Evolutionary conservation across 1,140 invertebrate species (phyloP).

Genomic region (Lethrus apterus): DNA sequence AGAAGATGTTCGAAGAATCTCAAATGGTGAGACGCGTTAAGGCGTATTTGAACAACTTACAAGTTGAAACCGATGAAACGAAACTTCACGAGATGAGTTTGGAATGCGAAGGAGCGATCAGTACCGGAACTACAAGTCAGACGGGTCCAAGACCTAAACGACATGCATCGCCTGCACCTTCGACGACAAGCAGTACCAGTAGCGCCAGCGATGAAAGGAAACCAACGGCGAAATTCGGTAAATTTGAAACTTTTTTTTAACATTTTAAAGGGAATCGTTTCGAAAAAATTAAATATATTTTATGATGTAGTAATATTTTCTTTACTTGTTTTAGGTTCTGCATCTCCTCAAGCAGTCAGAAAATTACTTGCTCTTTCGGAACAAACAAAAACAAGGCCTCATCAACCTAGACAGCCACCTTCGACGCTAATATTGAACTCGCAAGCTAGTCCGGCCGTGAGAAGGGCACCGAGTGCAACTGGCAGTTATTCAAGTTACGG

Average conservation of each 20-base stretch:
- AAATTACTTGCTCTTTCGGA: conserved; percentile 86
- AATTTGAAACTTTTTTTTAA: no score
- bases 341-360: conserved; percentile 90
- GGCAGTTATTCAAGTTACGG: conserved; percentile 41
- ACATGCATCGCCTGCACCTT: conserved; percentile 80
- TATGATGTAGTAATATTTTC: no score
- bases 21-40: conserved; percentile 96
- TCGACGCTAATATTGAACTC: conserved; percentile 46
- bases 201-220: conserved; percentile 75
- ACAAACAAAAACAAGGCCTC: conserved; percentile 77
- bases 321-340: conserved; percentile 65
- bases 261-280: no score
- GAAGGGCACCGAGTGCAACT: conserved; percentile 40
- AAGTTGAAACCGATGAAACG: conserved; percentile 87
- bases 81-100: conserved; percentile 80
- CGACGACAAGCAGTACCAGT: conserved; percentile 82
- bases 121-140: conserved; percentile 39
- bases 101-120: conserved; percentile 67
- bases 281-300: no score
- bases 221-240: conserved; percentile 58
- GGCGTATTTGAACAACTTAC: conserved; percentile 88
- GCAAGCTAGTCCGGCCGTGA: conserved; percentile 45
- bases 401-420: conserved; percentile 65
- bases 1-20: conserved; percentile 98
- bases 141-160: conserved; percentile 52